Evolutionary conservation across 2,113 vertebrate species (phyloP), one percentile per base, ranked within the genome.

Genomic region (Archilochus colubris): DNA sequence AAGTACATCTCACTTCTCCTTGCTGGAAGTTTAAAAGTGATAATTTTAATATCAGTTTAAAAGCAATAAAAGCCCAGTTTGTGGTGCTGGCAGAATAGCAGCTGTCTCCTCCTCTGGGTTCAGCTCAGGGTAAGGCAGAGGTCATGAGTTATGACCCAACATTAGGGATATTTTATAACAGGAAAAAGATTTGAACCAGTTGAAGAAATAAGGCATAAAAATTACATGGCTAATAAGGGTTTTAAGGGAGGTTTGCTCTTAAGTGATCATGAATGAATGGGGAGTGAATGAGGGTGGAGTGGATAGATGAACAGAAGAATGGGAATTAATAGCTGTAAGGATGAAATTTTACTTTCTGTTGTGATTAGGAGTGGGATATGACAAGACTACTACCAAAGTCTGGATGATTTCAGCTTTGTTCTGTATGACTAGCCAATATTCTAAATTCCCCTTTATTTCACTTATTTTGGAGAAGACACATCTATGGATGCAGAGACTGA

Each of bases 231-330:
- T 96, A 95, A 91, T 69, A 79, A 89, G 33, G 54, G 50, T 31
- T 91, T 89, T 79, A 17, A 68, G 67, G 59, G 78, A 89, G 70
- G 62, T 54, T 96, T 89, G 61, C 63, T 91, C 81, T 72, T 75
- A 88, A 95, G 57, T 28, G 31, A 36, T 28, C 46, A 15, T 72
- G 91, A 84, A 84, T 93, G 74, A 84, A 57, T 5, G 59, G 83
- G 77, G 80, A 91, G 62, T 67, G 84, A 85, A 85, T 19, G 78
- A 61, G 58, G 80, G 85, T 0, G 25, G 90, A 53, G 70, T 10
- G 38, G 74, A 46, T 24, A 48, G 28, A 88, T 70, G 61, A 7
- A 0, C 46, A 68, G 55, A 58, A 73, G 80, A 86, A 53, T 33
- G 64, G 55, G 61, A 92, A 89, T 89, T 85, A 92, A 51, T 61